Base-by-base conservation (phyloP, 1,140 invertebrate species). In the Elymnias hypermnestra region DNA sequence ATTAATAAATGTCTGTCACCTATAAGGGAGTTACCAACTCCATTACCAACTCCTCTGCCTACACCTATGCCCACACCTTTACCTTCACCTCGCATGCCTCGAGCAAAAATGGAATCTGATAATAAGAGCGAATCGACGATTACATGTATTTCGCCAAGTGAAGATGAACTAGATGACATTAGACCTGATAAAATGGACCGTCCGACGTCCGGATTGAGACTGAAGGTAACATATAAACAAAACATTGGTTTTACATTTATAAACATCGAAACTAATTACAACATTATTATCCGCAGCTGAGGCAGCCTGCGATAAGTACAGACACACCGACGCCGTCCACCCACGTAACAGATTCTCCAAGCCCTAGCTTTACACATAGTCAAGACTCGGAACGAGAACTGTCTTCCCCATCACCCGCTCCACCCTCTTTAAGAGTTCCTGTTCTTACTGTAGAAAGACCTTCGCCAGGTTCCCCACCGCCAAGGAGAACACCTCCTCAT, bases 1-100 rank as follows among this genome's bases (percentile, higher is more conserved):
- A 91, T 91, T 22, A 91, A 90, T 57, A 91, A 91, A 69, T 93
- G 92, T 71, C 85, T 94, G 37, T 93, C 92, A 18, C 91, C 92
- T 0, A 93, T 93, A 44, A 83, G 91, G 40, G 92, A 93, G 72
- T 73, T 93, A 37, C 92, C 92, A 1, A 92, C 91, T 3, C 92
- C 92, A 26, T 83, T 88, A 38, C 91, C 92, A 0, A 92, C 91
- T 2, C 92, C 92, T 22, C 87, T 88, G 39, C 91, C 88, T 53
- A 92, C 91, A 5, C 92, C 92, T 9, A 84, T 90, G 18, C 87
- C 92, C 4, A 92, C 92, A 1, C 92, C 92, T 1, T 73, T 92
- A 10, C 74, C 68, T 23, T 83, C 63, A 46, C 84, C 62, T 47
- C 75, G 63, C 51, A 83, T 79, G 84, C 87, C 64, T 13, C 63